Evolutionary conservation across 2,888 invertebrate genomes (phyloP), one percentile per base, ranked within the genome.

Genomic region (Eupsilia transversa): DNA sequence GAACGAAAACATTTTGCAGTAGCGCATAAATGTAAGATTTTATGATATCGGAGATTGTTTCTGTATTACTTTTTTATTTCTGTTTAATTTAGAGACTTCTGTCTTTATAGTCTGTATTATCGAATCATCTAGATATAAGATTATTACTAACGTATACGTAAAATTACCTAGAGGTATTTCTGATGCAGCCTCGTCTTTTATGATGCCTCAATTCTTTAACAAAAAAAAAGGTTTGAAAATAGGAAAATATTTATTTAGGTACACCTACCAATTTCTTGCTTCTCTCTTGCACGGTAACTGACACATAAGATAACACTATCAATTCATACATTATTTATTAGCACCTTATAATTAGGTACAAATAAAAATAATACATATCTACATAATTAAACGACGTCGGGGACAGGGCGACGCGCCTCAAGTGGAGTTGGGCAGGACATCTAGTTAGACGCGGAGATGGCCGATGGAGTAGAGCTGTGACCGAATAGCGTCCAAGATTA

Each of bases 1-100:
- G 54, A 72, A 72, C 78, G 76, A 63, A 86, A 78, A 71, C 64
- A 80, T 74, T 71, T 54, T 33, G 71, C 43, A 35, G 23, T 6
- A 64, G 6, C 57, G 17, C 43, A 60, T 72, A 56, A 67, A 52
- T 33, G 27, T 69, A 66, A 60, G 27, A 65, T 73, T 79, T 76
- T 60, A 60, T 76, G 54, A 20, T 27, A 54, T 60, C 38, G 46
- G 65, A 33, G 76, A 77, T 35, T 38, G 52, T 60, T 35, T 77
- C 20, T 49, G 35, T 35, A 17, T 57, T 33, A 52, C 43, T 59
- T 80, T 79, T 60, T 79, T 79, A 59, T 57, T 69, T 46, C 9
- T 33, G 38, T 74, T 74, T 75, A 41, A 20, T 41, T 68, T 33
- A 14, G n/a, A n/a, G 33, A 10, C 20, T 49, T 71, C 9, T 49